Evolutionary conservation across 2,113 vertebrate genomes (phyloP), one percentile per base, ranked within the genome.

Genomic region (Toxotes jaculatrix): DNA sequence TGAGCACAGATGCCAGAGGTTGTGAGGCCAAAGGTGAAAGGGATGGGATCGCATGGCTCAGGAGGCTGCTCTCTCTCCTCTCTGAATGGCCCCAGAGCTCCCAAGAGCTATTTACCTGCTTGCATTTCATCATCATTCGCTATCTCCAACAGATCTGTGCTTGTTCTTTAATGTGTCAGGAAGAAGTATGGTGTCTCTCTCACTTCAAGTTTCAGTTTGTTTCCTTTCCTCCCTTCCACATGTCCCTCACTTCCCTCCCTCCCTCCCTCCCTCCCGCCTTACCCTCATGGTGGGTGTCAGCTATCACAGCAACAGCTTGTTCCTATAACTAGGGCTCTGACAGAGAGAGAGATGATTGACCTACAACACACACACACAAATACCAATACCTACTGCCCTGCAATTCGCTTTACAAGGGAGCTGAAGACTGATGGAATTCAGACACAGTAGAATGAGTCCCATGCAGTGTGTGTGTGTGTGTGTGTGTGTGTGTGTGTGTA

Each of bases 1-100:
- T 96, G 95, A 94, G 89, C 94, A 93, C 96, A 96, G 95, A 96
- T 96, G 95, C 93, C 93, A 93, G 91, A 94, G 96, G 95, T 94
- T 92, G 91, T 71, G 81, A 89, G 95, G 94, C 93, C 93, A 94
- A 87, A 94, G 95, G 92, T 92, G 92, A 93, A 86, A 90, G 86
- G 88, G 92, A 93, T 94, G 92, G 93, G 93, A 95, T 96, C 93
- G 92, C 91, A 93, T 93, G 94, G 90, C 93, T 88, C 87, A 72
- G 79, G 71, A 86, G 87, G 88, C 89, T 56, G 63, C 87, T 89
- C 91, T 80, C 84, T 88, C 78, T 77, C 74, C 75, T 84, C 90
- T 82, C 76, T 67, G 80, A 92, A 89, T 82, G 86, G 84, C 81
- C 78, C 78, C 75, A 68, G 76, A 82, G 82, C 12, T 31, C 10